Conservation (phyloP, 2,888 invertebrate genomes). For the Hirtodrosophila histrioides region DNA sequence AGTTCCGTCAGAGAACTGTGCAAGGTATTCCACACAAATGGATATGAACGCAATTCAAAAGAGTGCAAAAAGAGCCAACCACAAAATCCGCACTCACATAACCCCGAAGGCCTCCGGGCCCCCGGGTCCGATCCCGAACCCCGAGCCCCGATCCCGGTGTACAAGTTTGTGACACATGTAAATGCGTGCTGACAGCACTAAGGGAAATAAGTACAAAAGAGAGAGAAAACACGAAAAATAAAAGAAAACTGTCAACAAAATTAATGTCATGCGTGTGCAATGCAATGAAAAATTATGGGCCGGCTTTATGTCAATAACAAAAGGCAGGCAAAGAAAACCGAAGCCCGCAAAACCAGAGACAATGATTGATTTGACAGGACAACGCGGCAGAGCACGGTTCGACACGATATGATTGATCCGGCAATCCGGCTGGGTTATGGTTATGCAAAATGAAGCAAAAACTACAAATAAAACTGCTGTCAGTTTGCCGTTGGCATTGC, state of each 20-base stretch:
- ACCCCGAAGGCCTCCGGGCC: slow-evolving; percentile 11
- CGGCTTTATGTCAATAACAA: slow-evolving; percentile 83
- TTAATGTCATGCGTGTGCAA: slow-evolving; percentile 82
- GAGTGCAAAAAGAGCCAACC: slow-evolving; percentile 40
- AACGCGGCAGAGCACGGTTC: slow-evolving; percentile 41
- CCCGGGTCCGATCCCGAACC: too few relatives aligned
- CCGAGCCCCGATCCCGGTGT: slow-evolving; percentile 10
- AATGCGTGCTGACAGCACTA: slow-evolving; percentile 77
- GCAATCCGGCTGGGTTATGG: slow-evolving; percentile 20
- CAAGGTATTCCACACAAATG: slow-evolving; percentile 41
- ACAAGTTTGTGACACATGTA: slow-evolving; percentile 70
- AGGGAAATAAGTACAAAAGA: slow-evolving; percentile 61
- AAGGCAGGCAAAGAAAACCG: slow-evolving; percentile 47
- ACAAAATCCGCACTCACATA: slow-evolving; percentile 56
- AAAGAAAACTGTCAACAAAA: slow-evolving; percentile 84
- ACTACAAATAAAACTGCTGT: slow-evolving; percentile 29
- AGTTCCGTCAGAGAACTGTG: slow-evolving; percentile 10
- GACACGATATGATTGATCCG: slow-evolving; percentile 34
- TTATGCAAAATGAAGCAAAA: slow-evolving; percentile 26
- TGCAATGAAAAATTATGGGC: slow-evolving; percentile 83
- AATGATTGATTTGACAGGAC: slow-evolving; percentile 84
- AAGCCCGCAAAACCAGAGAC: slow-evolving; percentile 58
- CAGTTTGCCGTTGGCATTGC: slow-evolving; percentile 21
- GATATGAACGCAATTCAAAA: slow-evolving; percentile 21
- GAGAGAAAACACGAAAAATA: slow-evolving; percentile 53